These are phyloP conservation scores for Thymallus thymallus DNA, from an alignment of 2,113 vertebrate genomes.

Conservation along the genomic window DNA sequence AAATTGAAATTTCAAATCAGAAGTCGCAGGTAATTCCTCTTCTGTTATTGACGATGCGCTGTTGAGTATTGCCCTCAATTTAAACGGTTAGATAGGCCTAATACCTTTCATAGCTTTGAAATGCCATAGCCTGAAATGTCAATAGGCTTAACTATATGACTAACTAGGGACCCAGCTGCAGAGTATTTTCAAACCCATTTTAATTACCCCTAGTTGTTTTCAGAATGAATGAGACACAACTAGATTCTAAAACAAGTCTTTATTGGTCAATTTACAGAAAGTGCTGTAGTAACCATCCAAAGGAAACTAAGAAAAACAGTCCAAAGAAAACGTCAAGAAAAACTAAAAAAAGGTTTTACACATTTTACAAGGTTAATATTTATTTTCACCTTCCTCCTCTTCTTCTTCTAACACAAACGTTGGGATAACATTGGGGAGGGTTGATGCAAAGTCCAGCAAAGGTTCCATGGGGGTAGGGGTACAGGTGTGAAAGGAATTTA, in stretches of 20 bases:
- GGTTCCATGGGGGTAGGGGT: background rate
- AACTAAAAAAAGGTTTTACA: conserved; percentile 58
- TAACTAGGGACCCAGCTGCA: too few relatives aligned
- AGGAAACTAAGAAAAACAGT: conserved; percentile 76
- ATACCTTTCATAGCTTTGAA: too few relatives aligned
- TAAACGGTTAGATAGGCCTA: too few relatives aligned
- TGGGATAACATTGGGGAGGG: conserved; percentile 64
- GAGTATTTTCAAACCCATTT: too few relatives aligned
- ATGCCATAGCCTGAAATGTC: too few relatives aligned
- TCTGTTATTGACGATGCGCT: too few relatives aligned
- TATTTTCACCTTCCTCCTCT: conserved; percentile 38
- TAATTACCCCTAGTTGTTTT: too few relatives aligned
- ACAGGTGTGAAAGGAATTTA: background rate
- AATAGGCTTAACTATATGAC: too few relatives aligned
- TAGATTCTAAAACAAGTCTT: conserved; percentile 89
- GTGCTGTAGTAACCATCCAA: conserved; percentile 85
- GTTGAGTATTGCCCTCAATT: too few relatives aligned
- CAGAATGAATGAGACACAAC: too few relatives aligned
- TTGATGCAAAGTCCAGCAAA: conserved; percentile 60
- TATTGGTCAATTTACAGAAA: conserved; percentile 96
- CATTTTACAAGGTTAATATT: conserved; percentile 68
- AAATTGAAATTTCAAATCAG: too few relatives aligned
- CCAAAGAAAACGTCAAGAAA: conserved; percentile 62
- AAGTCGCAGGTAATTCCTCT: too few relatives aligned
- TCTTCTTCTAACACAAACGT: conserved; percentile 65